Conservation (phyloP, 2,797 vertebrate genomes). For the Sebastes trivittatus region DNA sequence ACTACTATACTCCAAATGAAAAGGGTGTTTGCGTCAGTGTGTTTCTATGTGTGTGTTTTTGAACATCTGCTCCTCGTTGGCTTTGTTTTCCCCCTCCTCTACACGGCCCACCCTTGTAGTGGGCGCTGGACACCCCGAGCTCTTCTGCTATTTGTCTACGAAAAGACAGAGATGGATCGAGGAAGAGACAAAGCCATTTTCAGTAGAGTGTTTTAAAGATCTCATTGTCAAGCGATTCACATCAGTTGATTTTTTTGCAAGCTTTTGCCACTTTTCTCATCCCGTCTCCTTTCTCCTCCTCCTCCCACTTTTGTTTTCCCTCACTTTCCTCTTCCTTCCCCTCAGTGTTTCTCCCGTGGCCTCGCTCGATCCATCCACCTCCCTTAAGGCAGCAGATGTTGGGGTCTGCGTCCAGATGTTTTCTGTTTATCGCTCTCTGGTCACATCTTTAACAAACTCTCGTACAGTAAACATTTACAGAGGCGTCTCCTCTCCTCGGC, state of each 20-base stretch:
- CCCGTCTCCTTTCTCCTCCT: conserved; percentile 28
- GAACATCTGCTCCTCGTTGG: conserved; percentile 83
- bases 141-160: conserved; percentile 15
- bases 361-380: conserved; percentile 41
- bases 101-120: conserved; percentile 55
- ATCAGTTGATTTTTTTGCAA: not conserved
- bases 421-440: conserved; percentile 54
- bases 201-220: not conserved
- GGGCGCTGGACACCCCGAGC: conserved; percentile 35
- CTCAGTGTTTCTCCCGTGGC: conserved; percentile 27
- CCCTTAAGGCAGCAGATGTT: conserved; percentile 60
- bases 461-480: conserved; percentile 72
- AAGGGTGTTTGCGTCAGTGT: conserved; percentile 14
- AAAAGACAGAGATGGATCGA: not conserved
- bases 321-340: conserved; percentile 22
- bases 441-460: conserved; percentile 55
- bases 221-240: conserved; percentile 7
- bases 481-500: conserved; percentile 42
- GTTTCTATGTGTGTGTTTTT: conserved; percentile 35
- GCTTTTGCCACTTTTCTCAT: not conserved
- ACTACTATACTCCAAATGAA: conserved; percentile 22
- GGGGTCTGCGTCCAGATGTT: conserved; percentile 61
- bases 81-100: conserved; percentile 72
- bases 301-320: conserved; percentile 30
- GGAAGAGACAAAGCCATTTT: not conserved